Evolutionary conservation across 2,888 invertebrate genomes (phyloP).

Genomic region (Plebejus argus): DNA sequence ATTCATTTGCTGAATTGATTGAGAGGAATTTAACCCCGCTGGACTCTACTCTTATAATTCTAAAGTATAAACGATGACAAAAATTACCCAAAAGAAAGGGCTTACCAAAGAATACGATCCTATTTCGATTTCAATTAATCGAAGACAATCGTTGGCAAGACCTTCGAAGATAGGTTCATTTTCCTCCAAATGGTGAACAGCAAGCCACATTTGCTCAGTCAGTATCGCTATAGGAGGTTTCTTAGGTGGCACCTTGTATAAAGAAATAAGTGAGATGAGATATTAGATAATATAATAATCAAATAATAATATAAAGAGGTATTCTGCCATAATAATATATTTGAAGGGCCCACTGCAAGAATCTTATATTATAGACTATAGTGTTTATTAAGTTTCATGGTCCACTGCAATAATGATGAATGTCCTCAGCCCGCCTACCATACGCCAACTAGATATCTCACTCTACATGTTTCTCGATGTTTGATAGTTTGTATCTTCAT

Average conservation of each 20-base stretch:
- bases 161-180: constrained; percentile 79
- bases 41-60: not conserved
- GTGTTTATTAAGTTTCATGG: too few relatives aligned
- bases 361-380: too few relatives aligned
- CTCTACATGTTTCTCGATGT: too few relatives aligned
- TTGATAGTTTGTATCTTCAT: too few relatives aligned
- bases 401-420: too few relatives aligned
- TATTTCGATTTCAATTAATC: constrained; percentile 79
- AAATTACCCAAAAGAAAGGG: not conserved
- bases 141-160: constrained; percentile 76
- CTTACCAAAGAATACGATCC: constrained; percentile 82
- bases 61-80: not conserved
- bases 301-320: not conserved
- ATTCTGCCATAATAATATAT: too few relatives aligned
- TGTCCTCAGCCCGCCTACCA: too few relatives aligned
- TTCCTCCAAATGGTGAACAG: constrained; percentile 82
- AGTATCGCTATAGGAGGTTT: constrained; percentile 83
- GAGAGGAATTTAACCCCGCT: too few relatives aligned
- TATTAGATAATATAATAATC: not conserved
- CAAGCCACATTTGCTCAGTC: constrained; percentile 86
- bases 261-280: not conserved
- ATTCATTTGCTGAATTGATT: too few relatives aligned
- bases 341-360: too few relatives aligned
- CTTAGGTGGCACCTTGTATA: constrained; percentile 62
- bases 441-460: too few relatives aligned